Evolutionary conservation across 2,113 vertebrate genomes (phyloP).

Genomic region (Paratilapia polleni): DNA sequence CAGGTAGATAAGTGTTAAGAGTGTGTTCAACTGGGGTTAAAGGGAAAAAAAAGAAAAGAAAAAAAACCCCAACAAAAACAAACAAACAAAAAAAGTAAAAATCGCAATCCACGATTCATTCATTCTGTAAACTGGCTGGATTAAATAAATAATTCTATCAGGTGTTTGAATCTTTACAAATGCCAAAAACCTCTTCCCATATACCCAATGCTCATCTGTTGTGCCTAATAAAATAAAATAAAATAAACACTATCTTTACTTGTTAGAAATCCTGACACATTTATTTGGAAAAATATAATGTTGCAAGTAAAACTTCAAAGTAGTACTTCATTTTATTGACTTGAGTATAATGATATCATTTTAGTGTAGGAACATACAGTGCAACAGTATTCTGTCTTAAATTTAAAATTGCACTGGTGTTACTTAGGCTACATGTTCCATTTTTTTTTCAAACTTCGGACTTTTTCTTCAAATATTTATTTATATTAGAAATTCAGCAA

Average conservation of each 20-base stretch:
- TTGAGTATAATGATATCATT: background rate
- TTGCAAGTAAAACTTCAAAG: background rate
- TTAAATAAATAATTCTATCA: conserved; percentile 5
- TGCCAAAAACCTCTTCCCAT: background rate
- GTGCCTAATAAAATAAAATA: too few species aligned
- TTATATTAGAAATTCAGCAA: background rate
- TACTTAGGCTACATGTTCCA: background rate
- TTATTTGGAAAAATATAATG: background rate
- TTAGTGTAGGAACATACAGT: background rate
- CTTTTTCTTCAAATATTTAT: background rate
- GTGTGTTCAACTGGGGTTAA: background rate
- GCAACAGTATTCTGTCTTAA: background rate
- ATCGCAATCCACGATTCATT: background rate
- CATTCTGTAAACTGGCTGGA: conserved; percentile 41
- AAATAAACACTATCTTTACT: background rate
- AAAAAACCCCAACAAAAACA: too few species aligned
- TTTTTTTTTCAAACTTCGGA: background rate
- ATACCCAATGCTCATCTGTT: background rate
- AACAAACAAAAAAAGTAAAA: too few species aligned
- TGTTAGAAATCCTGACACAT: background rate
- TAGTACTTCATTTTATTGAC: background rate
- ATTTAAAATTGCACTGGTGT: background rate
- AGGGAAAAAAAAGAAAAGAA: too few species aligned
- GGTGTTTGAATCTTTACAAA: background rate
- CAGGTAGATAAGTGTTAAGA: conserved; percentile 89